Evolutionary conservation across 2,888 invertebrate genomes (phyloP), one percentile per base, ranked within the genome.

Genomic region (Coleophora deauratella): DNA sequence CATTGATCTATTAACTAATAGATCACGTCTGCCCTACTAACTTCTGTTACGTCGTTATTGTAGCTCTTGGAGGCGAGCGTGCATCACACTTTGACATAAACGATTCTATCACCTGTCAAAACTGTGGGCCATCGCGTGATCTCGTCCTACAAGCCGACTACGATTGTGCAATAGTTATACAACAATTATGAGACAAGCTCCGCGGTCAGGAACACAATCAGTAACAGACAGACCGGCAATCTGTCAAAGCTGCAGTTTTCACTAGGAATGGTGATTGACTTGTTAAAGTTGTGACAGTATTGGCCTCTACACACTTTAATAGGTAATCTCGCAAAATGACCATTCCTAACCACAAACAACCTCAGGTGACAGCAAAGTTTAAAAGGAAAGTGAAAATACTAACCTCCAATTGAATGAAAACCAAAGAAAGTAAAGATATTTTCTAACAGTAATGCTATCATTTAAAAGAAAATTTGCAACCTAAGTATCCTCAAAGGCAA

Each of bases 101-200:
- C 54, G 41, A 56, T 46, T 61, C 60, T 62, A 59, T 62, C 66
- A 47, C 37, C 45, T 50, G 54, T 52, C 52, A 49, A 46, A 49
- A 46, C 42, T 46, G 27, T 43, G 30, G 44, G 38, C 41, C 49
- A 46, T 50, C 43, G 44, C 45, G 39, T 45, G 39, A 44, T 44
- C 35, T 53, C 51, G 56, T 58, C 57, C 58, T 55, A 59, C 60
- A 54, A 52, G 51, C 49, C 52, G 51, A 53, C 37, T 42, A 49
- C 71, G 72, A 67, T 61, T 62, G 54, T 69, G 73, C 55, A 50
- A 38, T 49, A 62, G 59, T 72, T 72, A 75, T 69, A 62, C 57
- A 76, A 73, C 65, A 70, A 73, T 69, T 70, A 72, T 59, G 60
- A 53, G 67, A 66, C 66, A 64, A 63, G 21, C 6, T 21, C 21